phyloP scores from a whole-genome alignment of 2,888 invertebrate genomes.

The Pyrochroa serraticornis region DNA sequence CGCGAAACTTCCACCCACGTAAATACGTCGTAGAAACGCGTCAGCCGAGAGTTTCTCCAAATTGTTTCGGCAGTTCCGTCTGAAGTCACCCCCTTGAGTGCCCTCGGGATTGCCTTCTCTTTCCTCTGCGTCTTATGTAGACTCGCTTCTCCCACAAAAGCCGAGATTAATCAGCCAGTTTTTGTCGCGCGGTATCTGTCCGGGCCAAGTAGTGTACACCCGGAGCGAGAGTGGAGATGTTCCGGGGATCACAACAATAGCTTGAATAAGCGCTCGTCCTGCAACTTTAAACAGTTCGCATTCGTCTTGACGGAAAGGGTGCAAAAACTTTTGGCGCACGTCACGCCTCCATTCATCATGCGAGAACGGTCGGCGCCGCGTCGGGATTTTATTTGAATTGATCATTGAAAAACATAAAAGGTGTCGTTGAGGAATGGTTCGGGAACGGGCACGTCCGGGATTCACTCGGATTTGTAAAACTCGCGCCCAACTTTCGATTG shows the following conservation, averaged over 20 bases:
- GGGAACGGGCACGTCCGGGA: constrained; percentile 39
- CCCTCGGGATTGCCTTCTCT: no score
- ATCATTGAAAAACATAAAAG: constrained; percentile 55
- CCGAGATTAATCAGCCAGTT: constrained; percentile 29
- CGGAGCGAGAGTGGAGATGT: constrained; percentile 12
- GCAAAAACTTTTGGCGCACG: constrained; percentile 51
- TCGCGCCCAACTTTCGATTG: no score
- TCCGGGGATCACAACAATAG: constrained; percentile 23
- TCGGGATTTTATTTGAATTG: constrained; percentile 53
- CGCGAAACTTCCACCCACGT: no score
- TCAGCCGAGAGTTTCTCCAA: no score
- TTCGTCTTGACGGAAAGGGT: constrained; percentile 42
- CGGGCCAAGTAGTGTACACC: constrained; percentile 20
- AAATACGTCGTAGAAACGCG: no score
- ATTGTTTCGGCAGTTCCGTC: no score
- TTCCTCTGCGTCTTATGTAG: constrained; percentile 10
- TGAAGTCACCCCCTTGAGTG: no score
- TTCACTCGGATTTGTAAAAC: no score
- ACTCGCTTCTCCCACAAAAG: constrained; percentile 26
- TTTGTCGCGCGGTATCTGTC: constrained; percentile 27
- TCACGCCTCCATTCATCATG: constrained; percentile 51
- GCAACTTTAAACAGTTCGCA: constrained; percentile 40
- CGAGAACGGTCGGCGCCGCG: constrained; percentile 43
- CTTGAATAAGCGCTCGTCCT: constrained; percentile 25
- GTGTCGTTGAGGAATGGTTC: constrained; percentile 53